Percentiles rank a stretch among this genome's conserved stretches.
Evolutionary conservation across 2,113 vertebrate genomes (phyloP).

Genomic region (Galemys pyrenaicus): DNA sequence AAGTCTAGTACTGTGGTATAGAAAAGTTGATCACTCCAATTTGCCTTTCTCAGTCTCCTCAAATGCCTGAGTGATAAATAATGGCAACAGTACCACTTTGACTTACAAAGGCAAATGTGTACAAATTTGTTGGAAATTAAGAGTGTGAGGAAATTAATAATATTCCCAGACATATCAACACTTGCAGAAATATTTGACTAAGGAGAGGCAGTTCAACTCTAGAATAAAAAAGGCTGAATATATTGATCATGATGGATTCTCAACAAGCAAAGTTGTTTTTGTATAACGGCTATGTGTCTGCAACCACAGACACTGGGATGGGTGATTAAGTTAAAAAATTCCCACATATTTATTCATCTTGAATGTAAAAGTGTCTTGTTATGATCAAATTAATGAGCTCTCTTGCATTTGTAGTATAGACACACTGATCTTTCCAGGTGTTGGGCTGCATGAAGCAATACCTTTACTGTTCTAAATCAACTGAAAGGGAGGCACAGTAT

Average conservation of each 20-base stretch:
- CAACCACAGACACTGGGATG: not conserved
- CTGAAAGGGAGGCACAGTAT: not conserved
- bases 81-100: not conserved
- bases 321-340: not conserved
- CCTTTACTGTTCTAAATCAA: constrained; percentile 13
- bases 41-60: not conserved
- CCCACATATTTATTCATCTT: not conserved
- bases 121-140: not conserved
- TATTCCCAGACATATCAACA: not conserved
- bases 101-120: not conserved
- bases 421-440: not conserved
- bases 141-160: not conserved
- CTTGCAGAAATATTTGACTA: not conserved
- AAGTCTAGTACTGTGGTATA: not conserved
- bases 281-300: not conserved
- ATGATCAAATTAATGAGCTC: constrained; percentile 36
- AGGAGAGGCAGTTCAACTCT: not conserved
- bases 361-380: not conserved
- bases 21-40: not conserved
- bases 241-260: not conserved
- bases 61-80: not conserved
- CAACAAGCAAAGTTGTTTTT: not conserved
- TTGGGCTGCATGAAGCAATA: constrained; percentile 5
- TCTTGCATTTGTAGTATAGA: constrained; percentile 21
- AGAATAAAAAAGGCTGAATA: not conserved